Evolutionary conservation across 2,797 vertebrate genomes (phyloP), one percentile per base, ranked within the genome.

Genomic region (Oryzias dopingdopingensis): DNA sequence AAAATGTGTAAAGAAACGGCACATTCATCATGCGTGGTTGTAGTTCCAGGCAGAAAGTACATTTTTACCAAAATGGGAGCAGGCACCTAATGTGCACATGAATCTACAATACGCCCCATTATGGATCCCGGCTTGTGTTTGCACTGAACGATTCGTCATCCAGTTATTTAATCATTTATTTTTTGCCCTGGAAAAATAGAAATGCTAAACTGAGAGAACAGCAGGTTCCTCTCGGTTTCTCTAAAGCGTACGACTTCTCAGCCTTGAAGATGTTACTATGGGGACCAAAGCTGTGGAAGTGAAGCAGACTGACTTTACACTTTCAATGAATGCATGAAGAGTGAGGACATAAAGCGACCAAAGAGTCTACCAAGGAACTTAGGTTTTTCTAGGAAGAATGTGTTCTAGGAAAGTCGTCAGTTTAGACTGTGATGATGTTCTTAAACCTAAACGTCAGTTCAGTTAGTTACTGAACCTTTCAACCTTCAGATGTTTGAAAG

Each of bases 231-330:
- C 41, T 42, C 44, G 47, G 48, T 59, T 51, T 72, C 52, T 62
- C 23, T 49, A 60, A 16, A 48, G 54, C 43, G 42, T 22, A 20
- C 42, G 18, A 63, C 42, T 24, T 52, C 58, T 54, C 40, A 26
- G 72, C 60, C 67, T 59, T 42, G 20, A 55, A 73, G 65, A 68
- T 46, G 54, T 74, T 49, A 41, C 70, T 23, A 65, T 65, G 57
- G 61, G 55, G 47, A 70, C 41, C 51, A 65, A 68, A 18, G 48
- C 62, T 40, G 63, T 52, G 53, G 67, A 77, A 74, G 70, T 69
- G 73, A 77, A 72, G 53, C 53, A 47, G 62, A 70, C 59, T 45
- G 68, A 37, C 12, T 37, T 10, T 37, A 37, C 32, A 32, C 8
- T 32, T 32, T 32, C 2, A 3, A 37, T 12, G 10, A 37, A 13